Percentiles rank a stretch among this genome's conserved stretches.
phyloP scores from a whole-genome alignment of 2,797 vertebrate species.

The Gymnodraco acuticeps region DNA sequence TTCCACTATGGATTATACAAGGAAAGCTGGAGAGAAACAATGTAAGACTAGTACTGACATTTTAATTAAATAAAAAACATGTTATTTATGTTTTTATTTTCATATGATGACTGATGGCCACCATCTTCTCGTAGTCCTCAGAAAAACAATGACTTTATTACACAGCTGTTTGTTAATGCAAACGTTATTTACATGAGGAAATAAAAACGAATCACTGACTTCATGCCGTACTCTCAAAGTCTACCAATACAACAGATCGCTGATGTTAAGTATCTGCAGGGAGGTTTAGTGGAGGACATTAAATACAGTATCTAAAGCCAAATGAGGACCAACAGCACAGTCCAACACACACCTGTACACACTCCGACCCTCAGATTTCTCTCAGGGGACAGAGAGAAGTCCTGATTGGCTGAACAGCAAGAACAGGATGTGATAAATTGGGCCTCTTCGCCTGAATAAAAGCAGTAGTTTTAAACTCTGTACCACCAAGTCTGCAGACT shows the following conservation, averaged over 20 bases:
- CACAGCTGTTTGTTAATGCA: slow-evolving; percentile 86
- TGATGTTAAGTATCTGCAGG: slow-evolving; percentile 33
- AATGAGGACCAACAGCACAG: slow-evolving; percentile 28
- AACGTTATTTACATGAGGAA: slow-evolving; percentile 96
- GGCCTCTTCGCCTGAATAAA: background rate
- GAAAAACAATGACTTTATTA: slow-evolving; percentile 55
- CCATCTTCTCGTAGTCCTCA: slow-evolving; percentile 5
- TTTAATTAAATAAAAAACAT: slow-evolving; percentile 79
- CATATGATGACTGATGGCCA: slow-evolving; percentile 52
- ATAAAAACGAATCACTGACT: slow-evolving; percentile 76
- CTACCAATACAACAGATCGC: slow-evolving; percentile 80
- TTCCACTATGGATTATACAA: slow-evolving; percentile 83
- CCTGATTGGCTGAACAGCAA: background rate
- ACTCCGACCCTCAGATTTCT: slow-evolving; percentile 2
- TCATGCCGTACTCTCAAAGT: slow-evolving; percentile 92
- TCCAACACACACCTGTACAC: slow-evolving; percentile 23
- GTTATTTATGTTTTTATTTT: slow-evolving; percentile 36
- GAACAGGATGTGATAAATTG: background rate
- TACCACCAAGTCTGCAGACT: background rate
- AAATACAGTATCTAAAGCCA: slow-evolving; percentile 70
- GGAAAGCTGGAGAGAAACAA: slow-evolving; percentile 71
- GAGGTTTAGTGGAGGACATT: slow-evolving; percentile 40
- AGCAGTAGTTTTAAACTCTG: background rate
- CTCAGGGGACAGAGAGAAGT: background rate
- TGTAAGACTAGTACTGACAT: slow-evolving; percentile 69